Evolutionary conservation across 2,888 invertebrate species (phyloP).

Genomic region (Lasioglossum vierecki): DNA sequence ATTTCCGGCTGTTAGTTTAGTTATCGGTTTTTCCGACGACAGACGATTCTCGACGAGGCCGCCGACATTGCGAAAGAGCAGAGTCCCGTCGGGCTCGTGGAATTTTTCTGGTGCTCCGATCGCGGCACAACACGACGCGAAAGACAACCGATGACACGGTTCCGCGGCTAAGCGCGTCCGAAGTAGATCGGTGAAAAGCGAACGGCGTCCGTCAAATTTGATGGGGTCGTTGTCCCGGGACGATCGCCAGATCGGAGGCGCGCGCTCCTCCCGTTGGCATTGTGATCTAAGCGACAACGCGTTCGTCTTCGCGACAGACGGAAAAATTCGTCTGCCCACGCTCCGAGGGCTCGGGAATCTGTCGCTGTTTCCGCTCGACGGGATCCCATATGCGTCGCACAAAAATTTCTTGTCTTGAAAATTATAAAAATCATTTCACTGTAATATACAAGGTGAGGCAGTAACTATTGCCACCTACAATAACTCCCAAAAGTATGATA

Average conservation of each 20-base stretch:
- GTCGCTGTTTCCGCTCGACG: conserved; percentile 14
- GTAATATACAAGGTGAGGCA: too few species aligned
- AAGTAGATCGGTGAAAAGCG: conserved; percentile 18
- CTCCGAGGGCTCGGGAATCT: conserved; percentile 6
- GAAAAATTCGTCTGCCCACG: conserved; percentile 51
- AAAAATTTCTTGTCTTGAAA: too few species aligned
- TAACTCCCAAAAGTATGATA: too few species aligned
- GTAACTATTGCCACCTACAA: too few species aligned
- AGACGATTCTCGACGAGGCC: background rate
- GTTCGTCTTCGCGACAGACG: conserved; percentile 43
- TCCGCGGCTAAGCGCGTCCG: background rate
- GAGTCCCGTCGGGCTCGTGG: background rate
- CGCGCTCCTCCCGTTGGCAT: conserved; percentile 49
- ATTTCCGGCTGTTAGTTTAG: background rate
- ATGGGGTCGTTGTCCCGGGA: conserved; percentile 44
- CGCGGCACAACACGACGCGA: background rate
- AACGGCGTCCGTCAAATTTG: conserved; percentile 24
- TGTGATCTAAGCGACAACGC: conserved; percentile 25
- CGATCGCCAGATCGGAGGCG: conserved; percentile 21
- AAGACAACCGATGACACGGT: conserved; percentile 10
- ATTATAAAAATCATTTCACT: too few species aligned
- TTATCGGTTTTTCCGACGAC: conserved; percentile 2
- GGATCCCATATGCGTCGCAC: background rate
- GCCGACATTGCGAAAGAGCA: background rate
- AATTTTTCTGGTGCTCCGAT: conserved; percentile 2